phyloP scores from a whole-genome alignment of 2,797 vertebrate species.

The Propithecus perrieri region DNA sequence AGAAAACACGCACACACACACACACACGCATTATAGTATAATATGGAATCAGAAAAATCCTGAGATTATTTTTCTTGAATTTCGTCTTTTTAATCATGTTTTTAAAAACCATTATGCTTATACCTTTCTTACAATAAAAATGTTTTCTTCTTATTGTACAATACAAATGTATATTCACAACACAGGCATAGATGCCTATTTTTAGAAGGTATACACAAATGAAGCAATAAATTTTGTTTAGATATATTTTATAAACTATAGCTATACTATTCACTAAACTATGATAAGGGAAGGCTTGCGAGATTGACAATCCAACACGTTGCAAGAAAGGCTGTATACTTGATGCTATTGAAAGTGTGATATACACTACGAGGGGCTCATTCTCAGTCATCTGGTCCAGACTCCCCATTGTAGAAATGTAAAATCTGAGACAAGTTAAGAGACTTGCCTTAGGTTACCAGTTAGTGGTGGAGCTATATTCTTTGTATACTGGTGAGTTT shows the following conservation, averaged over 20 bases:
- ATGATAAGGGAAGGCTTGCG: background rate
- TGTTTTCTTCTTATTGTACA: background rate
- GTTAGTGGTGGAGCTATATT: background rate
- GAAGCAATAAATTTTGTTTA: conserved; percentile 14
- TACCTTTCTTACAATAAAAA: conserved; percentile 3
- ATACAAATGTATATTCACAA: background rate
- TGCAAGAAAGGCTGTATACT: background rate
- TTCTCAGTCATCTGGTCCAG: background rate
- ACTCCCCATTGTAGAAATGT: background rate
- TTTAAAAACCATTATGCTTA: background rate
- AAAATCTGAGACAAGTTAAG: background rate
- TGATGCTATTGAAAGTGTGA: background rate
- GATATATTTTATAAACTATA: background rate
- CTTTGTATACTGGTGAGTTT: background rate
- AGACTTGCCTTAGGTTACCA: background rate
- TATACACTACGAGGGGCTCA: background rate
- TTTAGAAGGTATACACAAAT: background rate
- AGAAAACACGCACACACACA: background rate
- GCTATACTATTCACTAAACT: background rate
- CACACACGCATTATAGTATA: background rate
- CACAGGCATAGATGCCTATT: background rate
- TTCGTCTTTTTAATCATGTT: conserved; percentile 9
- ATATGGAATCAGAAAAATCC: background rate
- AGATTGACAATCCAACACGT: background rate
- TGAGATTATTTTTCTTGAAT: background rate